Evolutionary conservation across 1,140 invertebrate species (phyloP), one percentile per base, ranked within the genome.

Genomic region (Bilobella aurantiaca): DNA sequence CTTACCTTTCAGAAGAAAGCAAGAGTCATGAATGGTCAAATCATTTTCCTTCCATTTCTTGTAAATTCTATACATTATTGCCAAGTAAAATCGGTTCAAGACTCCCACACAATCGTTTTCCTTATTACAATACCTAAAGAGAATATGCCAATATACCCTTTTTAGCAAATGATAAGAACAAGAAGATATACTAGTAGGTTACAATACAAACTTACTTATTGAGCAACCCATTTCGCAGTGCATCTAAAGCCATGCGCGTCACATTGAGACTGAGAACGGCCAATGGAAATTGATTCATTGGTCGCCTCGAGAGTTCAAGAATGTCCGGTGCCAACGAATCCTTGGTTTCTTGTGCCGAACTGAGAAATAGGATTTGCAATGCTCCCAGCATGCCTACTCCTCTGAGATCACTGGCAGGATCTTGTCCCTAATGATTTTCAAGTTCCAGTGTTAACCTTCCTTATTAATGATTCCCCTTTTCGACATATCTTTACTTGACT

Each of bases 401-500:
- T 62, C 81, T 68, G 14, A 83, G 73, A 74, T 83, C 82, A 59
- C 81, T 83, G 16, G 79, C 76, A 58, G 82, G 82, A 76, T 83
- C 81, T 58, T 74, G 77, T 16, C 81, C 81, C 75, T 77, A 56
- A 59, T 65, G 47, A 29, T 34, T 65, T 58, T 18, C 46, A 56
- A n/a, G n/a, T n/a, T n/a, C n/a, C n/a, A n/a, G n/a, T n/a, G n/a
- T n/a, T n/a, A n/a, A n/a, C n/a, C n/a, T n/a, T n/a, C n/a, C n/a
- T n/a, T n/a, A n/a, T n/a, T n/a, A n/a, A n/a, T n/a, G n/a, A n/a
- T n/a, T n/a, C n/a, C n/a, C n/a, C n/a, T n/a, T n/a, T n/a, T n/a
- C n/a, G n/a, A n/a, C n/a, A n/a, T n/a, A n/a, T n/a, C n/a, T n/a
- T n/a, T n/a, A n/a, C n/a, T n/a, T n/a, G n/a, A 56, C 27, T 63